Base-by-base conservation (phyloP, 2,797 vertebrate genomes). In the Clarias platycephalus region DNA sequence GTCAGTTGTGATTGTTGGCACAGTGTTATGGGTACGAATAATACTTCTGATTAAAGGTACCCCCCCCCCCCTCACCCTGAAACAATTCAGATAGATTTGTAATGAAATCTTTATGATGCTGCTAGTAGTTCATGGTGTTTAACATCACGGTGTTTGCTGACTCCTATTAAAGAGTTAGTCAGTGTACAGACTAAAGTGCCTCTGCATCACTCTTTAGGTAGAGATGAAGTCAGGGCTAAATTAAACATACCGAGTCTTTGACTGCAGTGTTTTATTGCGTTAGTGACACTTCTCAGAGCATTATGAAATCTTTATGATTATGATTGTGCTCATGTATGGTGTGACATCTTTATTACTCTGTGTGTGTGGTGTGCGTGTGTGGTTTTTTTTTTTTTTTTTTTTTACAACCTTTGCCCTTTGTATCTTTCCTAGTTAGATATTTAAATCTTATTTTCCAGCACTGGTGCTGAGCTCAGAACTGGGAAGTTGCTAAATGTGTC, bases 401-500 rank as follows among this genome's bases (percentile, higher is more conserved):
- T 16, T 16, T 79, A 28, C 15, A 40, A 31, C 53, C 40, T 63
- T 70, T 86, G 66, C 62, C 63, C 57, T 81, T 58, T 82, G 34
- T 83, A 26, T 88, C 70, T 13, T 55, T 78, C 10, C 26, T 82
- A 67, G 40, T 78, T 79, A 79, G 74, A 72, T 68, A 72, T 70
- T 72, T 74, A 78, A 66, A 58, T 71, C 49, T 44, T 81, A 58
- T 74, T 84, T 81, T 75, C 26, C 68, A 12, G 44, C 37, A 26
- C 40, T 58, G 40, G 40, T 60, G 20, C 15, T 57, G 34, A 20
- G 7, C 34, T 83, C 53, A 13, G 49, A 58, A 67, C 71, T 49
- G 64, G 55, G 80, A 88, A 84, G 70, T 67, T 49, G 60, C 66
- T 28, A 76, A 64, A 34, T 70, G 63, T 80, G 68, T 83, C 77